Conservation (phyloP, 1,140 invertebrate species). For the Ganaspis sp. region DNA sequence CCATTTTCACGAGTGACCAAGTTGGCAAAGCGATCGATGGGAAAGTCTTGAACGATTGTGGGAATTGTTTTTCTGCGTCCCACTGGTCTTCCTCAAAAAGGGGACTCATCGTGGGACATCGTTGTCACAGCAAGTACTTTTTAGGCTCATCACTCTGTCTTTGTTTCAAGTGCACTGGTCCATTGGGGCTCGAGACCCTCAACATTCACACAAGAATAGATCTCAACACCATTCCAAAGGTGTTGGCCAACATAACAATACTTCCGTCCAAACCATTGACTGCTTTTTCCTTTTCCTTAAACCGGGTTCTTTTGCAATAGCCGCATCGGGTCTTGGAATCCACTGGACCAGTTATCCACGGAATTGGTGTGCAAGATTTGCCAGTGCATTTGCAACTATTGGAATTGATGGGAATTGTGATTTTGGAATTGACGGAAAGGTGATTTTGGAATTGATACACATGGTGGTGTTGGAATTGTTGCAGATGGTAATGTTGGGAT, state of each 20-base stretch:
- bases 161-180: constrained; percentile 23
- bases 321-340: neutral
- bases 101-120: constrained; percentile 54
- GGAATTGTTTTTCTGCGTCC: constrained; percentile 73
- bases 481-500: too few species aligned
- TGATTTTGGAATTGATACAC: too few species aligned
- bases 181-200: constrained; percentile 50
- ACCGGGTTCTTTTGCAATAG: neutral
- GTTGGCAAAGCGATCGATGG: constrained; percentile 50
- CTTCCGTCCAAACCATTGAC: constrained; percentile 12
- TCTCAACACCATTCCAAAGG: neutral
- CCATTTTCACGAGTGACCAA: neutral
- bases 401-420: too few species aligned
- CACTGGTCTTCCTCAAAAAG: constrained; percentile 51
- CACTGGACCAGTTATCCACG: constrained; percentile 28
- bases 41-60: constrained; percentile 69
- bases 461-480: too few species aligned
- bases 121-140: constrained; percentile 67
- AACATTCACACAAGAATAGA: constrained; percentile 20
- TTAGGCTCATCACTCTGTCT: constrained; percentile 46
- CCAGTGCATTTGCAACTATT: too few species aligned
- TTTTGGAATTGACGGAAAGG: too few species aligned
- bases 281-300: neutral
- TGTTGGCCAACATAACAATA: constrained; percentile 30
- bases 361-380: too few species aligned